Base-by-base conservation (phyloP, 2,888 invertebrate genomes). In the Lepidocyrtinus sp. region DNA sequence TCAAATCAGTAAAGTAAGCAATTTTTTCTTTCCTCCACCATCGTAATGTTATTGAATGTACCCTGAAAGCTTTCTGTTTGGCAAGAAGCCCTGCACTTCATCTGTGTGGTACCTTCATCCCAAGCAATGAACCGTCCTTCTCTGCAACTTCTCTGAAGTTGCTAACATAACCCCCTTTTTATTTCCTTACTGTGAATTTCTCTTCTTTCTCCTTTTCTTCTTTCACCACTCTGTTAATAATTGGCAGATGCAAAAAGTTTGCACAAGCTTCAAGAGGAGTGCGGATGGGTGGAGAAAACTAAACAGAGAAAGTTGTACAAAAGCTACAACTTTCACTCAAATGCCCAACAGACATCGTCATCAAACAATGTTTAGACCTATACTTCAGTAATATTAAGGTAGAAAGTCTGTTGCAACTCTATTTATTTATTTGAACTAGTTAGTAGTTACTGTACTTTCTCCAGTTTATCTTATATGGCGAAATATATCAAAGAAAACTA, bases 361-460 rank as follows among this genome's bases (percentile, higher is more conserved):
- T 27, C 68, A 67, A 75, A 68, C 68, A 75, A 36, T 36, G 36
- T n/a, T n/a, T n/a, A n/a, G n/a, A n/a, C n/a, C n/a, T n/a, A n/a
- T n/a, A n/a, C n/a, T n/a, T n/a, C n/a, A n/a, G n/a, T n/a, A n/a
- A n/a, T n/a, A 36, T 7, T 36, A 36, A 36, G 36, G 36, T 36
- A 36, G 36, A 36, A 36, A 7, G 12, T 36, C 5, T 36, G 68
- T 36, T 74, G 55, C 67, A 61, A 68, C 65, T 59, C 75, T 67
- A 75, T 75, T 75, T 75, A 75, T 68, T 75, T 75, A 68, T 75
- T 75, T 75, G 74, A 67, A 67, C 75, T 61, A 62, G 62, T 65
- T n/a, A n/a, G n/a, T n/a, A n/a, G n/a, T n/a, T n/a, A n/a, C n/a
- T n/a, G n/a, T n/a, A n/a, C n/a, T n/a, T 36, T 12, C 36, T 12